Evolutionary conservation across 2,888 invertebrate genomes (phyloP).

Genomic region (Zhengitettix transpicula): DNA sequence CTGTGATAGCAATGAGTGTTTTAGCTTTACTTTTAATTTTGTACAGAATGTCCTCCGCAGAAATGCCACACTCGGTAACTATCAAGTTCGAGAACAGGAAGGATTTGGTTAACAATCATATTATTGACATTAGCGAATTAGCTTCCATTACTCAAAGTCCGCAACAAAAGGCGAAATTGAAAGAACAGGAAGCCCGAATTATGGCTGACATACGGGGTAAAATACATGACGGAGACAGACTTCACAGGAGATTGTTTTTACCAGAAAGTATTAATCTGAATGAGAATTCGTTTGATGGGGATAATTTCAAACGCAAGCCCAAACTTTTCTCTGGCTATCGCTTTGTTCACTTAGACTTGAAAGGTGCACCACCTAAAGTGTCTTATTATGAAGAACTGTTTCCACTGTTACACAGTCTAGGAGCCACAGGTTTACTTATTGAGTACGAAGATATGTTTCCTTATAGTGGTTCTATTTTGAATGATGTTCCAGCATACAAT

Average conservation of each 20-base stretch:
- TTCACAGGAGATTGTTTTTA: constrained; percentile 4
- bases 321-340: constrained; percentile 27
- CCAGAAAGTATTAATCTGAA: background rate
- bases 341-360: constrained; percentile 68
- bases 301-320: background rate
- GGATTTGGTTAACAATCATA: constrained; percentile 13
- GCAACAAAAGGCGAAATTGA: constrained; percentile 14
- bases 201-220: constrained; percentile 14
- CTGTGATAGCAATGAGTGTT: constrained; percentile 20
- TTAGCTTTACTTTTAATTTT: constrained; percentile 21
- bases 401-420: constrained; percentile 38
- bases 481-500: constrained; percentile 41
- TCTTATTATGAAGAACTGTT: constrained; percentile 42
- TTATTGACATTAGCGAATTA: constrained; percentile 9
- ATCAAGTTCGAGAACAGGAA: constrained; percentile 9
- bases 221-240: constrained; percentile 2
- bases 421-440: constrained; percentile 62
- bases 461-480: constrained; percentile 37
- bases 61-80: constrained; percentile 2
- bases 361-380: constrained; percentile 64
- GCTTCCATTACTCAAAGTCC: constrained; percentile 15
- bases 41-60: constrained; percentile 17
- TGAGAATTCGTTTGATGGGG: background rate
- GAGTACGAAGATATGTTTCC: constrained; percentile 87
- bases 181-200: constrained; percentile 17